Evolutionary conservation across 2,113 vertebrate genomes (phyloP).

Genomic region (Mirza zaza): DNA sequence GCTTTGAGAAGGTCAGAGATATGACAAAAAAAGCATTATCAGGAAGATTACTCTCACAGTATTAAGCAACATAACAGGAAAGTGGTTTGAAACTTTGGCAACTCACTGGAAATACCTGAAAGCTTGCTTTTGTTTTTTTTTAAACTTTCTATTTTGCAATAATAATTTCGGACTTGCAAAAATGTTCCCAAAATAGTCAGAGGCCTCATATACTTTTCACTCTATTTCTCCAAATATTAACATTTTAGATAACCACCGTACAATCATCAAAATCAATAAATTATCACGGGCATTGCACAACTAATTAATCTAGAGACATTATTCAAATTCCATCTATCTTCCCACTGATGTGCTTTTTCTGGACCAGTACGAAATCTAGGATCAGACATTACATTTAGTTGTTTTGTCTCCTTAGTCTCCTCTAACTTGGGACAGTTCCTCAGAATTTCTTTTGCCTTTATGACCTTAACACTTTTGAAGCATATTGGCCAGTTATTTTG

Average conservation of each 20-base stretch:
- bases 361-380: not conserved
- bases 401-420: not conserved
- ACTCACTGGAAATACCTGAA: not conserved
- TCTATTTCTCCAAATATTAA: not conserved
- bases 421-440: not conserved
- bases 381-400: not conserved
- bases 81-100: slow-evolving; percentile 24
- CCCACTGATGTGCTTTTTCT: not conserved
- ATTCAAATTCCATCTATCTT: not conserved
- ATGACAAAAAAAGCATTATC: not conserved
- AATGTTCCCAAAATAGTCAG: not conserved
- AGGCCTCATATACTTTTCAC: not conserved
- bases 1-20: not conserved
- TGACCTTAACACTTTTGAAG: not conserved
- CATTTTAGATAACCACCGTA: not conserved
- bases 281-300: not conserved
- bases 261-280: not conserved
- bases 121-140: not conserved
- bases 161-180: slow-evolving; percentile 31
- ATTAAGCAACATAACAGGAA: not conserved
- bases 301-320: not conserved
- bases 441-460: not conserved
- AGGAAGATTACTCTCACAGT: not conserved
- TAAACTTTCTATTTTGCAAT: slow-evolving; percentile 10
- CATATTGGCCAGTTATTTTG: not conserved